phyloP scores from a whole-genome alignment of 2,113 vertebrate species.

The Meleagris gallopavo region DNA sequence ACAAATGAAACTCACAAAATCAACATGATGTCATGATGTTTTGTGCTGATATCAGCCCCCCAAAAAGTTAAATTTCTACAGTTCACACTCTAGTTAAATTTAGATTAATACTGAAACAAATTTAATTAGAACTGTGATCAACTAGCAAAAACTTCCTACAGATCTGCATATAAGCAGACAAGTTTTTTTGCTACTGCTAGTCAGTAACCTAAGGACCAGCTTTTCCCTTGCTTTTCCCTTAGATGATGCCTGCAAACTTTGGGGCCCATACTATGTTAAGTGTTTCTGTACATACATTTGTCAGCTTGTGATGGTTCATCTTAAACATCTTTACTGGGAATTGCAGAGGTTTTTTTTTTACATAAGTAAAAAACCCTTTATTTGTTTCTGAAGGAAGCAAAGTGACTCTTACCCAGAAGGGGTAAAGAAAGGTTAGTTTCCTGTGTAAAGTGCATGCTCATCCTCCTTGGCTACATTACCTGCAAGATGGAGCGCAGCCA shows the following conservation, averaged over 20 bases:
- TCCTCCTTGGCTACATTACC: background rate
- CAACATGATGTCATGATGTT: background rate
- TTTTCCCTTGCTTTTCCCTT: background rate
- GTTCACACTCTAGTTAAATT: background rate
- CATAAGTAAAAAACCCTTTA: too few species aligned
- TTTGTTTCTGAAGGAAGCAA: background rate
- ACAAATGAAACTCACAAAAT: background rate
- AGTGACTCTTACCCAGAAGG: accelerated
- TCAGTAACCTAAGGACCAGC: background rate
- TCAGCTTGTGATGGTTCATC: background rate
- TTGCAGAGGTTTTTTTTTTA: background rate
- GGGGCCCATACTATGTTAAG: accelerated
- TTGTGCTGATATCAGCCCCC: background rate
- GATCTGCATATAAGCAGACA: background rate
- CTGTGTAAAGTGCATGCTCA: accelerated
- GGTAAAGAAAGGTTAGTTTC: background rate
- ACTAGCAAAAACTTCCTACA: background rate
- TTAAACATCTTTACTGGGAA: background rate
- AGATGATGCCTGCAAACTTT: background rate
- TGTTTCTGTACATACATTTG: background rate
- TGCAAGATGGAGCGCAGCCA: background rate
- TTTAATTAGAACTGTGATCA: background rate
- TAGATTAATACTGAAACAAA: background rate
- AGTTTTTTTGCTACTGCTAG: background rate
- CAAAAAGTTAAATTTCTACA: background rate